phyloP scores from a whole-genome alignment of 2,113 vertebrate genomes.

The Actinemys pallida region DNA sequence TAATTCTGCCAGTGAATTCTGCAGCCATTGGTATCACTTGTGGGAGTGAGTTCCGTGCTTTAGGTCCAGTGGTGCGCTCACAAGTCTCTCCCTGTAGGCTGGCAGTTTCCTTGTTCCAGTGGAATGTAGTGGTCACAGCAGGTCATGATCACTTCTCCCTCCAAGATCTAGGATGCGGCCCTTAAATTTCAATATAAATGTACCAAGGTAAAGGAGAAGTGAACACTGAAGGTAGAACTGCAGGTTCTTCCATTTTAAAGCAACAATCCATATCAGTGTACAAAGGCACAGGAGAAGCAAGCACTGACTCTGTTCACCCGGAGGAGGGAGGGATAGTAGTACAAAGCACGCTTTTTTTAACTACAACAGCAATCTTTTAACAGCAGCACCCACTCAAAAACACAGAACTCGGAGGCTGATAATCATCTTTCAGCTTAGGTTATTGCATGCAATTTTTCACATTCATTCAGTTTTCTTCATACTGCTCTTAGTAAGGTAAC shows the following conservation, averaged over 20 bases:
- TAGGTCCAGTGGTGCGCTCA: not conserved
- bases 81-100: not conserved
- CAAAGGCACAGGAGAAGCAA: slow-evolving; percentile 69
- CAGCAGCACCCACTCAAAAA: slow-evolving; percentile 81
- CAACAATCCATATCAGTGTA: slow-evolving; percentile 75
- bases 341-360: slow-evolving; percentile 84
- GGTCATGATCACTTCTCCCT: not conserved
- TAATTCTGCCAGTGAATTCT: not conserved
- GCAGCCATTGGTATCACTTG: not conserved
- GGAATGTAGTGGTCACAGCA: not conserved
- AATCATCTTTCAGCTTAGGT: slow-evolving; percentile 84
- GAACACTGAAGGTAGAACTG: slow-evolving; percentile 43
- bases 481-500: slow-evolving; percentile 84
- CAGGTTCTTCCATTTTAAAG: slow-evolving; percentile 73
- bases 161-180: not conserved
- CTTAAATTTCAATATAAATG: slow-evolving; percentile 33
- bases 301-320: slow-evolving; percentile 79
- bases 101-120: not conserved
- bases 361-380: slow-evolving; percentile 82
- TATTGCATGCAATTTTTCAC: slow-evolving; percentile 87
- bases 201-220: not conserved
- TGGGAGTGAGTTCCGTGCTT: not conserved
- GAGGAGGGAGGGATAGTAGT: slow-evolving; percentile 74
- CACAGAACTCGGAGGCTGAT: slow-evolving; percentile 82
- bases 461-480: slow-evolving; percentile 85